Conservation (phyloP, 2,888 invertebrate genomes). For the Sialis lutaria region DNA sequence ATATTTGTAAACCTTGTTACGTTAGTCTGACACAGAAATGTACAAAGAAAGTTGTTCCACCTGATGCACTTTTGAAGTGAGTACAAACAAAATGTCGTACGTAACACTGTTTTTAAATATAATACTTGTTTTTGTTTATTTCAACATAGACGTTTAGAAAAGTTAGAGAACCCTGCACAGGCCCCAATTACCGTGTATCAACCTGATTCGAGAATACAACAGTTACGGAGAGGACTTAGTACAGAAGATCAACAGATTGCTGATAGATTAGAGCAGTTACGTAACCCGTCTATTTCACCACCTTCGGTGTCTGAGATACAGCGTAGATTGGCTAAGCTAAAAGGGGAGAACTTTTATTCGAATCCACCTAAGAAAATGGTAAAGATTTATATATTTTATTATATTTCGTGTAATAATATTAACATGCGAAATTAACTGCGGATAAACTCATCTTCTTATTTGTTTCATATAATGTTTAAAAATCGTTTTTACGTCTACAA, state of each 20-base stretch:
- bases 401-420: no score
- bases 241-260: conserved; percentile 41
- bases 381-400: no score
- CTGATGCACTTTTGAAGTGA: conserved; percentile 40
- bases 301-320: conserved; percentile 47
- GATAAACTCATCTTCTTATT: no score
- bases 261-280: conserved; percentile 48
- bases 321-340: conserved; percentile 45
- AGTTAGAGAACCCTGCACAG: conserved; percentile 32
- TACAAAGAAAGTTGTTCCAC: conserved; percentile 22
- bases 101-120: not conserved
- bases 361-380: conserved; percentile 16
- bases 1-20: conserved; percentile 44
- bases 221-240: conserved; percentile 25
- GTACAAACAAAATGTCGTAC: conserved; percentile 9
- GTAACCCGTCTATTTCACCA: conserved; percentile 30
- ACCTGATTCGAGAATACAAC: conserved; percentile 21
- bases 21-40: conserved; percentile 19
- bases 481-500: no score
- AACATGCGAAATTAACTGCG: no score
- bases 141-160: conserved; percentile 27
- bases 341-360: conserved; percentile 31
- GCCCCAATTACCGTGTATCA: conserved; percentile 37
- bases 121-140: conserved; percentile 1
- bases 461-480: no score